Conservation (phyloP, 2,888 invertebrate genomes). For the Leucophenga maculata region DNA sequence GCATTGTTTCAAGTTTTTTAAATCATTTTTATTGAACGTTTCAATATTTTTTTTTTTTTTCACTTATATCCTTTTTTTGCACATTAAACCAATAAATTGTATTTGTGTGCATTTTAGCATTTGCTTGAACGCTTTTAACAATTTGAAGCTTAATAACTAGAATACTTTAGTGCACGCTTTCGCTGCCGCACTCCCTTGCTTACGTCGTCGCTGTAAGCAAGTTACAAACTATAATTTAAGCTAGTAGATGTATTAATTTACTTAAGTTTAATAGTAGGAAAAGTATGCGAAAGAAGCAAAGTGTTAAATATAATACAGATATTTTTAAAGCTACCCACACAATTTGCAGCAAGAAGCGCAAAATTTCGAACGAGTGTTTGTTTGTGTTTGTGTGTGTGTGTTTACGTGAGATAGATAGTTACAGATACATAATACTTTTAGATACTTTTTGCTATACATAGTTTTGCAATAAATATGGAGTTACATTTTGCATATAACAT, state of each 20-base stretch:
- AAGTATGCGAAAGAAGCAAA: neutral
- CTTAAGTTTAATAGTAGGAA: slow-evolving; percentile 19
- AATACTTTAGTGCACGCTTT: slow-evolving; percentile 46
- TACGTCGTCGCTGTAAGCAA: neutral
- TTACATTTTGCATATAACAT: too few species aligned
- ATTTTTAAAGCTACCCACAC: neutral
- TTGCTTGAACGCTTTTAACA: slow-evolving; percentile 34
- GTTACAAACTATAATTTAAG: slow-evolving; percentile 27
- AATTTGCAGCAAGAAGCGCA: neutral
- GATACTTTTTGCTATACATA: slow-evolving; percentile 5
- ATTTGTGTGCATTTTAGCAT: slow-evolving; percentile 16
- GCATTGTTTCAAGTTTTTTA: slow-evolving; percentile 29
- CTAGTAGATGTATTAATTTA: slow-evolving; percentile 33
- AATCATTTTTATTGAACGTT: slow-evolving; percentile 42
- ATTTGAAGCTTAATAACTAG: slow-evolving; percentile 54
- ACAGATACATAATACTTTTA: slow-evolving; percentile 22
- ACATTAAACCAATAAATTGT: slow-evolving; percentile 50
- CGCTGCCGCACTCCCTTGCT: neutral
- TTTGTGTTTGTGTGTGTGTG: neutral
- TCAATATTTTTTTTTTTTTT: slow-evolving; percentile 36
- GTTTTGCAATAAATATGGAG: neutral
- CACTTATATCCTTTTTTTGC: slow-evolving; percentile 50
- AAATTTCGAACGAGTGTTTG: neutral
- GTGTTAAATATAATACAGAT: neutral
- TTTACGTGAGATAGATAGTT: neutral